Conservation (phyloP, 2,888 invertebrate species). For the Isotomurus palustris region DNA sequence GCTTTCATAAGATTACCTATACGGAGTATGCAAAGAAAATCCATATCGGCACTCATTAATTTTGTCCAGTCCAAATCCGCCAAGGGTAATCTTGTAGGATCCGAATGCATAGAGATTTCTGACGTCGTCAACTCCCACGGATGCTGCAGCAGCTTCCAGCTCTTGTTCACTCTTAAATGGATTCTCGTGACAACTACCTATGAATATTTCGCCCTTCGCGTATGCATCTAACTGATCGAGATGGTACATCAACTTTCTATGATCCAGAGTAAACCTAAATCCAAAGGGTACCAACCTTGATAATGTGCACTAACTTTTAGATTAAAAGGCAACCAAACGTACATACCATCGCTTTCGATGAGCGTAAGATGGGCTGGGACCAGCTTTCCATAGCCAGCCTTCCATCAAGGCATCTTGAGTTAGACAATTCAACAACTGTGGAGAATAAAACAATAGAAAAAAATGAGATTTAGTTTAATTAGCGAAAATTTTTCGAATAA, state of each 20-base stretch:
- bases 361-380: slow-evolving; percentile 59
- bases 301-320: neutral
- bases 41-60: slow-evolving; percentile 31
- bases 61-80: slow-evolving; percentile 42
- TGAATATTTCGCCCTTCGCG: slow-evolving; percentile 85
- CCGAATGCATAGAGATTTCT: slow-evolving; percentile 16
- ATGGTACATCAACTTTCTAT: slow-evolving; percentile 87
- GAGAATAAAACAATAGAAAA: neutral
- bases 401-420: slow-evolving; percentile 49
- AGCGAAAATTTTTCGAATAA: neutral
- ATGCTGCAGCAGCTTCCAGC: slow-evolving; percentile 14
- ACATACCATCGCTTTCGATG: slow-evolving; percentile 79
- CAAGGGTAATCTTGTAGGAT: slow-evolving; percentile 30
- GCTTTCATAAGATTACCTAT: slow-evolving; percentile 34
- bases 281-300: neutral
- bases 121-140: slow-evolving; percentile 26
- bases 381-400: slow-evolving; percentile 86
- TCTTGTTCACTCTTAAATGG: slow-evolving; percentile 16
- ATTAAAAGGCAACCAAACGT: neutral
- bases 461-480: neutral
- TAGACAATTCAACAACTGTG: slow-evolving; percentile 17
- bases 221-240: slow-evolving; percentile 80
- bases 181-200: slow-evolving; percentile 55
- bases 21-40: slow-evolving; percentile 41
- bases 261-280: slow-evolving; percentile 64